Evolutionary conservation across 2,113 vertebrate genomes (phyloP).

Genomic region (Trichechus manatus): DNA sequence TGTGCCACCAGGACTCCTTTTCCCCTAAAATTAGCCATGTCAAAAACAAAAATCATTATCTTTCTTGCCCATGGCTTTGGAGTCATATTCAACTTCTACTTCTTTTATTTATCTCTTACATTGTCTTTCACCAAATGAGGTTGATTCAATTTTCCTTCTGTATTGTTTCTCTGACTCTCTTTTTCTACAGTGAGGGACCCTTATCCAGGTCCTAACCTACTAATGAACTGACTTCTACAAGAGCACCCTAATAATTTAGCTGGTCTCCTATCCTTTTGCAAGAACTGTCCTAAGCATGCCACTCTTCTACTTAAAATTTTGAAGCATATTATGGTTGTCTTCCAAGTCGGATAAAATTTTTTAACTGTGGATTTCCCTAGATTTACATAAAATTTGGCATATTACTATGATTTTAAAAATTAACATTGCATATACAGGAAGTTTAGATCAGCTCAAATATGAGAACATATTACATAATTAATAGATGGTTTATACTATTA

Average conservation of each 20-base stretch:
- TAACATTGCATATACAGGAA: slow-evolving; percentile 3
- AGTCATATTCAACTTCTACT: slow-evolving; percentile 45
- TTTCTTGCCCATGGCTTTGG: slow-evolving; percentile 7
- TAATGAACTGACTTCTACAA: slow-evolving; percentile 19
- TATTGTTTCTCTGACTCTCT: not conserved
- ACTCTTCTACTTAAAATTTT: slow-evolving; percentile 47
- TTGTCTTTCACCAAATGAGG: slow-evolving; percentile 26
- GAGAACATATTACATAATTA: slow-evolving; percentile 34
- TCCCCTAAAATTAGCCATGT: not conserved
- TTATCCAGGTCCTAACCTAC: not conserved
- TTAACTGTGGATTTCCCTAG: slow-evolving; percentile 28
- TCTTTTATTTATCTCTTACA: slow-evolving; percentile 12
- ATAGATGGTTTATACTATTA: not conserved
- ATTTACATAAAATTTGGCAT: slow-evolving; percentile 41
- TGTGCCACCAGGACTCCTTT: not conserved
- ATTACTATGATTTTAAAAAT: slow-evolving; percentile 7
- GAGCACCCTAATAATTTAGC: slow-evolving; percentile 29
- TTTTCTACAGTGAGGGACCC: not conserved
- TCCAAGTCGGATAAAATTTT: slow-evolving; percentile 44
- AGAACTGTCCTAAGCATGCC: not conserved
- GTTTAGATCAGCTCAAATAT: slow-evolving; percentile 56
- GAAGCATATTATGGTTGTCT: slow-evolving; percentile 49
- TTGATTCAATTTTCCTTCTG: slow-evolving; percentile 33
- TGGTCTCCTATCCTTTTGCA: not conserved
- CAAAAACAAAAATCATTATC: slow-evolving; percentile 5